Evolutionary conservation across 1,140 invertebrate genomes (phyloP), one percentile per base, ranked within the genome.

Genomic region (Drosophila mayri): DNA sequence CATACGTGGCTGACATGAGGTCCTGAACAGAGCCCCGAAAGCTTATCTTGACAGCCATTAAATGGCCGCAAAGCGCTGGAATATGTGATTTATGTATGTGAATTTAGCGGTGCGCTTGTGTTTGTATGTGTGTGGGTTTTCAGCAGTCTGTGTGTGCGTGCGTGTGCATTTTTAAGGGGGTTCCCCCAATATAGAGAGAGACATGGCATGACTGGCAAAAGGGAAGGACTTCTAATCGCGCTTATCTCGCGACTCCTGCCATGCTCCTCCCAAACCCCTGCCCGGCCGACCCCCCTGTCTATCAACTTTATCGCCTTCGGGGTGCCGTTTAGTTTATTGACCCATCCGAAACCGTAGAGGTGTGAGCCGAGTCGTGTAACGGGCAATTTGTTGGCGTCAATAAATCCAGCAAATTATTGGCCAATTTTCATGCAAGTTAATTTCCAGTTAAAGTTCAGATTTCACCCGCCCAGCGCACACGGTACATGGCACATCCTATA

Each of bases 1-100:
- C 50, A 46, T 20, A 30, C 20, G 41, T 18, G 50, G 20, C 43
- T 41, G 50, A 37, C 50, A 57, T 32, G 37, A 37, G 32, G 37
- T 28, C 41, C 70, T 16, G n/a, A 38, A 20, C 46, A 44, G 50
- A 68, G 74, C 74, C 55, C 74, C 38, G 25, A 63, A 61, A 81
- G 81, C 84, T 87, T 87, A 87, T 87, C 84, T 79, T 88, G 85
- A 88, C 84, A 88, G 84, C 80, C 84, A 87, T 87, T 87, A 87
- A 87, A 87, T 87, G 84, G 76, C 80, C 80, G 67, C 76, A 83
- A 77, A 88, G 76, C 76, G 85, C 63, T 74, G 65, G 83, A 80
- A 88, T 88, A 68, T 88, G 76, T 87, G 79, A 87, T 78, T 83
- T 83, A 83, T 79, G 63, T 67, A 47, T 61, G 59, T 66, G 50